These are phyloP conservation scores for Dicaeum eximium DNA, from an alignment of 2,113 vertebrate species.

Conservation along the genomic window DNA sequence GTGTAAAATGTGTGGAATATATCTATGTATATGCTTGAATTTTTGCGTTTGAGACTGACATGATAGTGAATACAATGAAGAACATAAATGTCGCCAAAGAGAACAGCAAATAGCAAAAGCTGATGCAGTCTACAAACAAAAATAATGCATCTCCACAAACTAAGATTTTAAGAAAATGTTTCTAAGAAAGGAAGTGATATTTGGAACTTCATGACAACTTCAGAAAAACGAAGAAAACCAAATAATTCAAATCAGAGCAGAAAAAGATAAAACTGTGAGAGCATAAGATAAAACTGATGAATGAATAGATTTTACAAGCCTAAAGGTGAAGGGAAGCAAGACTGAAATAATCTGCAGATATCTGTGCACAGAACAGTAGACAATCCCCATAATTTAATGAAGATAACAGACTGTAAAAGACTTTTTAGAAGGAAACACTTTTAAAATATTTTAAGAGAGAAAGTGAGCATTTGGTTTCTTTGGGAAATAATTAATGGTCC, in stretches of 20 bases:
- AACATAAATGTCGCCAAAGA: not conserved
- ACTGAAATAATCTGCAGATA: not conserved
- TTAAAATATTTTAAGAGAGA: not conserved
- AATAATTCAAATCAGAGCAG: not conserved
- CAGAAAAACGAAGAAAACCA: not conserved
- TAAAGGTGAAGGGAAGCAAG: not conserved
- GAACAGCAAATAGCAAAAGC: not conserved
- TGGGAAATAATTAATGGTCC: not conserved
- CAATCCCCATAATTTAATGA: fast-evolving
- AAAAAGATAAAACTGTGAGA: not conserved
- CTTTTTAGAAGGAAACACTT: not conserved
- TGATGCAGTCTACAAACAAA: not conserved
- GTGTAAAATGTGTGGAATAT: not conserved
- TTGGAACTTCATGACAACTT: not conserved
- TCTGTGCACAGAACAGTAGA: not conserved
- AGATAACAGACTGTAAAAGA: not conserved
- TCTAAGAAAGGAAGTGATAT: not conserved
- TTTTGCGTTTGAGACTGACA: not conserved
- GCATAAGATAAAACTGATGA: not conserved
- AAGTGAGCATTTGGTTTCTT: not conserved
- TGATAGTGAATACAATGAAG: not conserved
- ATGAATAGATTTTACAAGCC: not conserved
- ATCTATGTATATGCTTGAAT: not conserved
- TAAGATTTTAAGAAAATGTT: not conserved
- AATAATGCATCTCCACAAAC: not conserved